phyloP scores from a whole-genome alignment of 1,140 invertebrate species.

The Dendroctonus ponderosae region DNA sequence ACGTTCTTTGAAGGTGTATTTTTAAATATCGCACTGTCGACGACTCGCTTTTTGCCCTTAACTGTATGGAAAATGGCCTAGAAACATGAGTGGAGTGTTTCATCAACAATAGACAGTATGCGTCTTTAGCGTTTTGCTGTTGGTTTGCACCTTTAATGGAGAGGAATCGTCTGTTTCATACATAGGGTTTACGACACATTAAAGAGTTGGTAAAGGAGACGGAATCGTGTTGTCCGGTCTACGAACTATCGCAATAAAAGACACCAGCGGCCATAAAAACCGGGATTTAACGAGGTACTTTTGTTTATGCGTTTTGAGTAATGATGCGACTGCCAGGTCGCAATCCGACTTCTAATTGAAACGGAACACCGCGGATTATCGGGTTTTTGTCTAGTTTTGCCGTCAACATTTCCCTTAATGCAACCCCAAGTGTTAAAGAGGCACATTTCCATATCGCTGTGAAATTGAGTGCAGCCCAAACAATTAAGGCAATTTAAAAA shows the following conservation, averaged over 20 bases:
- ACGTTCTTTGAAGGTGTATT: slow-evolving; percentile 37
- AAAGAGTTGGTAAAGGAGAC: slow-evolving; percentile 4
- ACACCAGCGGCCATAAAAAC: slow-evolving; percentile 7
- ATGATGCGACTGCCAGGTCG: neutral
- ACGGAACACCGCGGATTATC: no score
- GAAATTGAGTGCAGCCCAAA: no score
- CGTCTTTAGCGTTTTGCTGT: neutral
- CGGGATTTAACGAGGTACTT: slow-evolving; percentile 10
- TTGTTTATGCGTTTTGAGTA: slow-evolving; percentile 3
- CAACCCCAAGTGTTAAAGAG: no score
- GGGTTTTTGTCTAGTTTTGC: no score
- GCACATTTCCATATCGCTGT: no score
- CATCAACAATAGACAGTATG: no score
- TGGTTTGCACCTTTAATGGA: neutral
- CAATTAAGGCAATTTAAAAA: no score
- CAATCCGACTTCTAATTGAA: no score
- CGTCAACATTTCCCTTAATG: no score
- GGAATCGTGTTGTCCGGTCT: neutral
- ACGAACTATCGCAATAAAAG: slow-evolving; percentile 9
- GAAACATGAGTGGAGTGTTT: no score
- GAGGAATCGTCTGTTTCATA: slow-evolving; percentile 1
- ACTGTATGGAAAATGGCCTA: no score
- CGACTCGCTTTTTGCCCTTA: neutral
- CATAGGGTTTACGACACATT: slow-evolving; percentile 15
- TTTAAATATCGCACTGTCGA: slow-evolving; percentile 21